Evolutionary conservation across 2,888 invertebrate genomes (phyloP).

Genomic region (Drosophila nigricruria): DNA sequence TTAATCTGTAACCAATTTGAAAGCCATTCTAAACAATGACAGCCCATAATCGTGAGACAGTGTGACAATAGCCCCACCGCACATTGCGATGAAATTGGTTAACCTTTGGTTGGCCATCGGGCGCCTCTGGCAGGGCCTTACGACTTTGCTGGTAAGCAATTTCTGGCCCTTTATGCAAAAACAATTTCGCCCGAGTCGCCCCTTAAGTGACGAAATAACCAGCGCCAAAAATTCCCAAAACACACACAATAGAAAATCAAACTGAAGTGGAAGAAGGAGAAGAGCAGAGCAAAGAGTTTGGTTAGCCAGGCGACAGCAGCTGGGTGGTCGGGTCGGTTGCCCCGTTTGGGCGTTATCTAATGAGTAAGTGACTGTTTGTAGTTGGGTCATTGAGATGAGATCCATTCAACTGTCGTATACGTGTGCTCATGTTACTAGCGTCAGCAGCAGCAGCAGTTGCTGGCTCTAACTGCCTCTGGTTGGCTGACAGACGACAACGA

Average conservation of each 20-base stretch:
- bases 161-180: constrained; percentile 66
- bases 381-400: constrained; percentile 67
- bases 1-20: constrained; percentile 55
- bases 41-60: constrained; percentile 38
- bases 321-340: neutral
- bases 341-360: constrained; percentile 51
- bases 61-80: constrained; percentile 33
- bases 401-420: constrained; percentile 70
- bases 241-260: constrained; percentile 19
- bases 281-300: too few relatives aligned
- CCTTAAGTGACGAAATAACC: constrained; percentile 67
- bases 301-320: neutral
- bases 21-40: constrained; percentile 61
- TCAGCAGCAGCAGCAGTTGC: neutral
- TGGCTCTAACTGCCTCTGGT: constrained; percentile 16
- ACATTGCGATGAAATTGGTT: constrained; percentile 55
- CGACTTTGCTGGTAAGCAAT: constrained; percentile 18
- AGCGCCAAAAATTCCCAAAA: constrained; percentile 40
- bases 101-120: constrained; percentile 10
- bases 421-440: constrained; percentile 30
- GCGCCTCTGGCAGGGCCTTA: neutral
- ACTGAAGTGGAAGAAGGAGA: constrained; percentile 12
- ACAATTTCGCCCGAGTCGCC: constrained; percentile 55
- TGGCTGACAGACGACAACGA: constrained; percentile 59
- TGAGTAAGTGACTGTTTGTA: constrained; percentile 50